Evolutionary conservation across 2,888 invertebrate species (phyloP).

Genomic region (Drosophila percnosoma): DNA sequence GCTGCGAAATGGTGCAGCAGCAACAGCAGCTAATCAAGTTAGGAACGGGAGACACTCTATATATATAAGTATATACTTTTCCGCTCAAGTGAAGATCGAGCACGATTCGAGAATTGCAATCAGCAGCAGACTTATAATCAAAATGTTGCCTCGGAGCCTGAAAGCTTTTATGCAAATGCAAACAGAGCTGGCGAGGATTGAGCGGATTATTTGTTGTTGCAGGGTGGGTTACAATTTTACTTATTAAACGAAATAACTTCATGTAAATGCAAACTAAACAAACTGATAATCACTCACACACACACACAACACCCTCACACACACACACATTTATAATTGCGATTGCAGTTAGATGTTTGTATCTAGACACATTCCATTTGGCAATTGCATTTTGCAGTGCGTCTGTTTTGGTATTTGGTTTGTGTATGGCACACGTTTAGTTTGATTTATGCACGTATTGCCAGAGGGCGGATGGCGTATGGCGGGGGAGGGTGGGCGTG

Average conservation of each 20-base stretch:
- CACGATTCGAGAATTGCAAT: conserved; percentile 33
- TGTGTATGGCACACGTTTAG: conserved; percentile 52
- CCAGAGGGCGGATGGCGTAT: conserved; percentile 14
- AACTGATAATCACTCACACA: conserved; percentile 23
- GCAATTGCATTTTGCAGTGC: conserved; percentile 16
- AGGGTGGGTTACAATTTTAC: conserved; percentile 15
- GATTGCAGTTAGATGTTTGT: conserved; percentile 8
- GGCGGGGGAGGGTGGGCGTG: not conserved
- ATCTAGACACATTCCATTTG: conserved; percentile 32
- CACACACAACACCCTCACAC: conserved; percentile 7
- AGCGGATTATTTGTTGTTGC: not conserved
- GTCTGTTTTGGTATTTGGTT: conserved; percentile 47
- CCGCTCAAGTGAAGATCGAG: conserved; percentile 8
- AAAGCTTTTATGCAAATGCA: conserved; percentile 30
- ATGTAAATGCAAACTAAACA: conserved; percentile 65
- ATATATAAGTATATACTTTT: not conserved
- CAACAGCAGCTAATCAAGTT: conserved; percentile 33
- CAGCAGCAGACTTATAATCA: conserved; percentile 29
- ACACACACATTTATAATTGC: conserved; percentile 1
- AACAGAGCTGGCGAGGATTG: not conserved
- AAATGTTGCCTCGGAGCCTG: conserved; percentile 9
- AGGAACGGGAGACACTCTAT: not conserved
- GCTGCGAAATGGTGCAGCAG: conserved; percentile 18
- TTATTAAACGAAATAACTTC: conserved; percentile 59
- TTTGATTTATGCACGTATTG: conserved; percentile 60